Conservation (phyloP, 1,140 invertebrate species). For the Apis florea region DNA sequence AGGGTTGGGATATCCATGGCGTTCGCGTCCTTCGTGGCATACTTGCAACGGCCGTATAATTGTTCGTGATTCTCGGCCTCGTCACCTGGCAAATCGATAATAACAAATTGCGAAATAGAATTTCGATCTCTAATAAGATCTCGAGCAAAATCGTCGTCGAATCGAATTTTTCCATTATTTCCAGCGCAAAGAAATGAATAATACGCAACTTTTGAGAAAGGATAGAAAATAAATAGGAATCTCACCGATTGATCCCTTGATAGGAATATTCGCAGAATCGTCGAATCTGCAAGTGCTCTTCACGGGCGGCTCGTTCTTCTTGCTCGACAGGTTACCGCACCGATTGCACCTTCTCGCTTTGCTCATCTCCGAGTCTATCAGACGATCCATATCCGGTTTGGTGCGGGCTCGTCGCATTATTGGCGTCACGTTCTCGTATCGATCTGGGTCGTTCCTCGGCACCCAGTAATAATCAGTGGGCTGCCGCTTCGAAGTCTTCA, state of each 20-base stretch:
- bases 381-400: slow-evolving; percentile 51
- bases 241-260: slow-evolving; percentile 57
- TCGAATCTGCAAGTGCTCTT: slow-evolving; percentile 55
- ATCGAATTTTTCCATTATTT: no score
- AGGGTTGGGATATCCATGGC: slow-evolving; percentile 17
- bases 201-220: no score
- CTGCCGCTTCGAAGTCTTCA: slow-evolving; percentile 28
- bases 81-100: slow-evolving; percentile 33
- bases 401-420: slow-evolving; percentile 18
- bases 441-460: slow-evolving; percentile 39
- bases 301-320: slow-evolving; percentile 8
- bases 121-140: no score
- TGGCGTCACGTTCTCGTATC: slow-evolving; percentile 25
- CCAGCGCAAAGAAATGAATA: no score
- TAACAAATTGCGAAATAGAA: no score
- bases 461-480: slow-evolving; percentile 24
- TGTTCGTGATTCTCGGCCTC: slow-evolving; percentile 41
- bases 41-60: slow-evolving; percentile 43
- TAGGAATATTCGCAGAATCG: slow-evolving; percentile 35
- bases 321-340: slow-evolving; percentile 50
- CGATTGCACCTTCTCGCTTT: slow-evolving; percentile 54
- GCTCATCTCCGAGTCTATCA: slow-evolving; percentile 37
- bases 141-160: no score
- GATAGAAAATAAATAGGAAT: not conserved
- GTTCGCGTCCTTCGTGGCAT: slow-evolving; percentile 11